These are phyloP conservation scores for Callithrix jacchus DNA, from an alignment of 2,113 vertebrate genomes.

Conservation along the genomic window DNA sequence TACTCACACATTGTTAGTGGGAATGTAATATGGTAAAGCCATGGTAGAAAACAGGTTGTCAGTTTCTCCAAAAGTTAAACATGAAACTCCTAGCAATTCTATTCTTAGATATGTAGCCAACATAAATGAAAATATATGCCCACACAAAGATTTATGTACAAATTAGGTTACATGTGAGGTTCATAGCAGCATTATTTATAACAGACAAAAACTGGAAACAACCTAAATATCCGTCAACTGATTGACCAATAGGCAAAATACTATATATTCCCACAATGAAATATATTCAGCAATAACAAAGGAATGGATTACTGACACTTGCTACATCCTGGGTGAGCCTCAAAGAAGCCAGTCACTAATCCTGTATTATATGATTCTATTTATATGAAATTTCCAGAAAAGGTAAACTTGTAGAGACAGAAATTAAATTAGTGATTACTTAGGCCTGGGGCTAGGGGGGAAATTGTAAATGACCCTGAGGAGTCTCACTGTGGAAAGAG, in stretches of 20 bases:
- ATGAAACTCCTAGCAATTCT: not conserved
- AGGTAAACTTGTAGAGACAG: not conserved
- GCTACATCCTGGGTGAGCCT: accelerated
- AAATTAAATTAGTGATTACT: not conserved
- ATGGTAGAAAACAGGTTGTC: not conserved
- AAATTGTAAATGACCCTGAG: not conserved
- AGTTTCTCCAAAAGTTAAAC: not conserved
- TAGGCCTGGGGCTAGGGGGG: not conserved
- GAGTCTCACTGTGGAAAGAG: accelerated
- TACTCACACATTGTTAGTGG: not conserved
- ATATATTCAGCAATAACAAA: not conserved
- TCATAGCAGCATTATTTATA: not conserved
- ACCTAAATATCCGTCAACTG: not conserved
- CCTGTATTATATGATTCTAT: not conserved
- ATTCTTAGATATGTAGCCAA: not conserved
- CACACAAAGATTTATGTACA: not conserved
- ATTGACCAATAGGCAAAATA: not conserved
- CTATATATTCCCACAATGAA: not conserved
- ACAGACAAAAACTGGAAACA: not conserved
- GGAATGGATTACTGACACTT: not conserved
- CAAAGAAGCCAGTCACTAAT: not conserved
- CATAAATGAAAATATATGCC: not conserved
- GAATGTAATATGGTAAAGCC: not conserved
- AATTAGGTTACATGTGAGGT: not conserved
- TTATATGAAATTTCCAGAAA: not conserved